These are phyloP conservation scores for Neomorphus geoffroyi DNA, from an alignment of 2,797 vertebrate species.

Conservation along the genomic window DNA sequence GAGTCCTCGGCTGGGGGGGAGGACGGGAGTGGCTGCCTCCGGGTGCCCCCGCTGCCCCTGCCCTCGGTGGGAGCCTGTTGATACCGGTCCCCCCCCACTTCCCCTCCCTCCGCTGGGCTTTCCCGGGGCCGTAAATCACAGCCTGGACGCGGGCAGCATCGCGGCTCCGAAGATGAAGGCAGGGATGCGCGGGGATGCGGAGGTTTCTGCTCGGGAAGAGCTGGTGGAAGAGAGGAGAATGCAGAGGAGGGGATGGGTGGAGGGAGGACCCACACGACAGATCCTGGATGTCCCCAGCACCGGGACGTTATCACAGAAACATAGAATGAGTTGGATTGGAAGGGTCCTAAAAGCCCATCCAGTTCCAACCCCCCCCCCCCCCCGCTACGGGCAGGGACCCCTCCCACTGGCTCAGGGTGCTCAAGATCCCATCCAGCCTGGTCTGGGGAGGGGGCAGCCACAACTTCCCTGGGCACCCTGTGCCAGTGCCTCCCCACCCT, in stretches of 20 bases:
- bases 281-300: not conserved
- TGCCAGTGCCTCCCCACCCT: no score
- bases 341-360: no score
- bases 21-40: not conserved
- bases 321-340: no score
- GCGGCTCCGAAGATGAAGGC: not conserved
- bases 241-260: no score
- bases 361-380: no score
- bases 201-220: not conserved
- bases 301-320: not conserved
- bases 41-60: not conserved
- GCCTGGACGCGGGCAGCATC: not conserved
- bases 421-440: no score
- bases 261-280: no score
- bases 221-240: not conserved
- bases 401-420: no score
- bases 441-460: no score
- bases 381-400: no score
- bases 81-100: not conserved
- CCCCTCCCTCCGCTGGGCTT: not conserved
- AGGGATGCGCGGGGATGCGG: not conserved
- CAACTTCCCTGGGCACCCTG: no score
- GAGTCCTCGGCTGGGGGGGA: not conserved
- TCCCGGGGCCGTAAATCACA: constrained; percentile 1
- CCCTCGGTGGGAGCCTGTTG: constrained; percentile 19